Base-by-base conservation (phyloP, 2,797 vertebrate species). In the Glossophaga mutica region DNA sequence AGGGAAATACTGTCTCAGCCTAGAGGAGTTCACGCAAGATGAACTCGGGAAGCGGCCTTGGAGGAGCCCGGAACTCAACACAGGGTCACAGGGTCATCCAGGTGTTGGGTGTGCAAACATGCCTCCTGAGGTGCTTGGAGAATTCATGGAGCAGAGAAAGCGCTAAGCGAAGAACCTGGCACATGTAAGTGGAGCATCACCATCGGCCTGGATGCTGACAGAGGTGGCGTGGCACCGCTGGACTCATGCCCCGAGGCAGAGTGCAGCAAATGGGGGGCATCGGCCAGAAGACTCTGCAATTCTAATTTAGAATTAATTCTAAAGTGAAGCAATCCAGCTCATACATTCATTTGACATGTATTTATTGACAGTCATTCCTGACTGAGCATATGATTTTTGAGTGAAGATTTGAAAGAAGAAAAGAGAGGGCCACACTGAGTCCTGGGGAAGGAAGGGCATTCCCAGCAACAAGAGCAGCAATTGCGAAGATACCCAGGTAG, bases 101-200 rank as follows among this genome's bases (percentile, higher is more conserved):
- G 9, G n/a, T 4, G 1, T 48, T 8, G 6, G 9, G 8, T 18
- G n/a, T 22, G 3, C 19, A 11, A n/a, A 46, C 24, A 15, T 83
- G 46, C 21, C 26, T 91, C 44, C 42, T 5, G 16, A 59, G 14
- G 12, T 37, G 22, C 15, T 24, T 70, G 44, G 46, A 91, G 50
- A 62, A 18, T 10, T 70, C 19, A 67, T 3, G 26, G 26, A 29
- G 7, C 46, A 34, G 7, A 79, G 42, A 62, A 52, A 84, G 34
- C 7, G 0, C 42, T 42, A 26, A 81, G 48, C 6, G 0, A 14
- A 2, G 32, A 42, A 39, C 3, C 32, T 4, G 15, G 7, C 15
- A 24, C 29, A 1, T 11, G 55, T 65, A 16, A 39, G 39, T 55
- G 62, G 11, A 32, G 2, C 26, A 14, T 15, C 34, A 48, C 5